A percentile compares a stretch with the other conserved stretches of the same genome.
Conservation (phyloP, 2,797 vertebrate genomes). For the Micropoecilia bifurca region DNA sequence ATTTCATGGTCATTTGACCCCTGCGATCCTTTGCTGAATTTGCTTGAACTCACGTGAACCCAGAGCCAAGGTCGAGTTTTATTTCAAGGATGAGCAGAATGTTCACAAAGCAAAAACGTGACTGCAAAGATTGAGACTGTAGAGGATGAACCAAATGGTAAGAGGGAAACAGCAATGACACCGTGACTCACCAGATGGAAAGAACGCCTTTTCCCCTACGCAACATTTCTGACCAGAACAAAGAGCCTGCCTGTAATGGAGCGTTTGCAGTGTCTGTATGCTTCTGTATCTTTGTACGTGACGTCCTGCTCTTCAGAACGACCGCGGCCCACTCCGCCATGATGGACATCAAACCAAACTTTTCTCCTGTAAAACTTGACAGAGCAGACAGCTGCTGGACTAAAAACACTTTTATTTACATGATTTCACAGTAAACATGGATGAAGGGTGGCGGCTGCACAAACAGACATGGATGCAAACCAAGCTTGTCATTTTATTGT, state of each 20-base stretch:
- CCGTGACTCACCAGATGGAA: not conserved
- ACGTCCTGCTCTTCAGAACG: not conserved
- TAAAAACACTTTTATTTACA: not conserved
- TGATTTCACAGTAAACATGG: not conserved
- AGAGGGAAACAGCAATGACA: slow-evolving; percentile 1
- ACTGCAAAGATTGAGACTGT: slow-evolving; percentile 12
- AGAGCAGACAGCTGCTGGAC: not conserved
- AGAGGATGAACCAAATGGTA: slow-evolving; percentile 1
- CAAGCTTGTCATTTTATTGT: not conserved
- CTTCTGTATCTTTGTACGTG: not conserved
- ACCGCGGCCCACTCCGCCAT: not conserved
- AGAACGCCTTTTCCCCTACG: not conserved
- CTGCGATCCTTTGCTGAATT: slow-evolving; percentile 6
- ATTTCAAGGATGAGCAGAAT: not conserved
- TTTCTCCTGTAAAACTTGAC: not conserved
- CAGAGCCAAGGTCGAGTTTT: not conserved
- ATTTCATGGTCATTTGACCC: slow-evolving; percentile 4
- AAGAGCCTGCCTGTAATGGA: not conserved
- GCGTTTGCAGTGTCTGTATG: not conserved
- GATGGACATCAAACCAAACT: not conserved
- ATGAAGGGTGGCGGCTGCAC: not conserved
- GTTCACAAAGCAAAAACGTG: slow-evolving; percentile 3
- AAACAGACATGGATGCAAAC: not conserved
- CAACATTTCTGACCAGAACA: not conserved
- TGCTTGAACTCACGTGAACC: slow-evolving; percentile 22